phyloP scores from a whole-genome alignment of 2,797 vertebrate genomes.

The Pempheris klunzingeri region DNA sequence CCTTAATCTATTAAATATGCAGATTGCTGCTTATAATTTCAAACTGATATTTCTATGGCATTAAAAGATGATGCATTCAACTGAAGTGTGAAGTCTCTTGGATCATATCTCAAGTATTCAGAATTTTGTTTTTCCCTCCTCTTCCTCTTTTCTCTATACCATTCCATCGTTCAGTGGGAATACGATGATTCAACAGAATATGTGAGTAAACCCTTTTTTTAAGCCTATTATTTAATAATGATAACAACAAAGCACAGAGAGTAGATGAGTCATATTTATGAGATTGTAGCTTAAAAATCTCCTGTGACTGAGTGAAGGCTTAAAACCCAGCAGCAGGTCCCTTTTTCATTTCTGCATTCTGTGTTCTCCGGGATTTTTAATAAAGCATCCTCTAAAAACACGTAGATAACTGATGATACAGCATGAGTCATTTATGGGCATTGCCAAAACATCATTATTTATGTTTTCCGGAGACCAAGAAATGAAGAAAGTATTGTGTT shows the following conservation, averaged over 20 bases:
- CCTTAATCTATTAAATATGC: background rate
- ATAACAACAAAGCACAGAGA: constrained; percentile 19
- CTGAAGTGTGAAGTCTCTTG: background rate
- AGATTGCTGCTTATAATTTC: background rate
- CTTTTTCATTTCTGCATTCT: constrained; percentile 23
- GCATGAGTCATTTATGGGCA: constrained; percentile 36
- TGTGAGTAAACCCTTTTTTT: constrained; percentile 89
- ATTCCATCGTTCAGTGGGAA: constrained; percentile 91
- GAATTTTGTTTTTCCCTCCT: constrained; percentile 73
- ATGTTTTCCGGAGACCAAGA: constrained; percentile 12
- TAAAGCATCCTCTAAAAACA: constrained; percentile 25
- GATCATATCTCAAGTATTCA: constrained; percentile 8
- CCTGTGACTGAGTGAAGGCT: constrained; percentile 6
- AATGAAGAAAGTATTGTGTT: constrained; percentile 31
- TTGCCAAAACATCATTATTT: constrained; percentile 47
- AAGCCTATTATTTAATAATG: constrained; percentile 29
- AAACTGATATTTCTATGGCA: background rate
- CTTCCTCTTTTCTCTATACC: constrained; percentile 56
- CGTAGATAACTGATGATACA: constrained; percentile 22
- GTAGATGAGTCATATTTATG: constrained; percentile 55
- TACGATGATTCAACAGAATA: constrained; percentile 94
- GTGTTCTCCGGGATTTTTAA: constrained; percentile 40
- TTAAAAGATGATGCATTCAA: background rate
- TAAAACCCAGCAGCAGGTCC: constrained; percentile 12
- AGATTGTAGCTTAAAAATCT: constrained; percentile 44